These are phyloP conservation scores for Nesometra sesokonis DNA, from an alignment of 35 echinoderm and acorn worm species.

Conservation along the genomic window DNA sequence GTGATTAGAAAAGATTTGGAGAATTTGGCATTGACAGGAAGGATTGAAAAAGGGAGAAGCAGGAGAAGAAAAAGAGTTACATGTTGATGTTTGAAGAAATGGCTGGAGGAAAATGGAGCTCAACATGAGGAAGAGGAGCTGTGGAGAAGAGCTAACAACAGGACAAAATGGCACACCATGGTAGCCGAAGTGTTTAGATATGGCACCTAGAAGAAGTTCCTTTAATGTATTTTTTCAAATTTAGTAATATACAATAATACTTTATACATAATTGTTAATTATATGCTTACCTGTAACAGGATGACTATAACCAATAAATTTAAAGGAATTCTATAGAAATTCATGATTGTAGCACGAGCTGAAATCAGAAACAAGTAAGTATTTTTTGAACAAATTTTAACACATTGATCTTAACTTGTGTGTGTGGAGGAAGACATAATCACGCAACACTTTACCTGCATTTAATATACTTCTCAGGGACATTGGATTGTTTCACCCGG, in stretches of 20 bases:
- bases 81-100: neutral
- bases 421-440: too few species aligned
- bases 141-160: too few species aligned
- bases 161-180: neutral
- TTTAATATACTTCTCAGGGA: too few species aligned
- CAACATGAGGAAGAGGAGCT: too few species aligned
- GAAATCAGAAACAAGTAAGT: neutral
- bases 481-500: too few species aligned
- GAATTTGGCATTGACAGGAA: too few species aligned
- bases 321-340: constrained; percentile 45
- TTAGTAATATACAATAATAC: neutral
- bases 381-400: neutral
- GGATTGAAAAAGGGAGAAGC: too few species aligned
- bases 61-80: neutral
- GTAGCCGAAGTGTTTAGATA: neutral
- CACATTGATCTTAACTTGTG: too few species aligned
- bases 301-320: constrained; percentile 41
- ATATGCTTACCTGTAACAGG: constrained; percentile 25
- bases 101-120: too few species aligned
- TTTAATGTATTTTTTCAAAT: neutral
- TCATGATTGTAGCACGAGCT: constrained; percentile 50
- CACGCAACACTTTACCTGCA: too few species aligned
- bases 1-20: neutral
- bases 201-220: too few species aligned
- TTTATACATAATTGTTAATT: neutral